Evolutionary conservation across 2,888 invertebrate species (phyloP).

Genomic region (Palloptera scutellata): DNA sequence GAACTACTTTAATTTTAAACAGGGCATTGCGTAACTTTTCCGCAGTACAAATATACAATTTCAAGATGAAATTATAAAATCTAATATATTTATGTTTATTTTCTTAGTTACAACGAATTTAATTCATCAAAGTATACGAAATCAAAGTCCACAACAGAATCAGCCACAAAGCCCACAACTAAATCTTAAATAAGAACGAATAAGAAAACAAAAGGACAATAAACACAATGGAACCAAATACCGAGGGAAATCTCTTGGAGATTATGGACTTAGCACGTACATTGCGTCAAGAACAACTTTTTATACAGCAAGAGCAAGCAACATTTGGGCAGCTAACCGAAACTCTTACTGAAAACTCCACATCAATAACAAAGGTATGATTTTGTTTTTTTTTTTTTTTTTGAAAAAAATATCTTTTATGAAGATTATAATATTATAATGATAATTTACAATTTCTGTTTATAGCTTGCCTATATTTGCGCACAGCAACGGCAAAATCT

Average conservation of each 20-base stretch:
- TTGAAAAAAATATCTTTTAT: not conserved
- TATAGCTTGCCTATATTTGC: constrained; percentile 84
- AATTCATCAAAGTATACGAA: no score
- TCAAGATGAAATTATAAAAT: no score
- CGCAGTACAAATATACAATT: no score
- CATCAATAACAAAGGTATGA: constrained; percentile 66
- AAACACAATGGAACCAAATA: constrained; percentile 56
- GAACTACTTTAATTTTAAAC: no score
- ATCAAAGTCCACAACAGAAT: no score
- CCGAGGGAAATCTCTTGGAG: constrained; percentile 62
- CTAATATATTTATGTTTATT: no score
- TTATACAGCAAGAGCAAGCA: constrained; percentile 84
- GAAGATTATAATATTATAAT: not conserved
- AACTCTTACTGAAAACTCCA: constrained; percentile 70
- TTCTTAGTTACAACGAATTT: no score
- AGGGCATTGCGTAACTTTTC: no score
- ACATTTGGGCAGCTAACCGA: constrained; percentile 81
- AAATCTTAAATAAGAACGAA: no score
- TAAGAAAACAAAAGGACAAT: no score
- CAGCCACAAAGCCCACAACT: no score
- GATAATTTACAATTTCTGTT: constrained; percentile 35
- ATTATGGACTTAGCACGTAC: constrained; percentile 65
- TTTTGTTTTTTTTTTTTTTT: not conserved
- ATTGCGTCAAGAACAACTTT: constrained; percentile 76
- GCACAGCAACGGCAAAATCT: constrained; percentile 85